Evolutionary conservation across 1,140 invertebrate species (phyloP), one percentile per base, ranked within the genome.

Genomic region (Leptinotarsa defecta): DNA sequence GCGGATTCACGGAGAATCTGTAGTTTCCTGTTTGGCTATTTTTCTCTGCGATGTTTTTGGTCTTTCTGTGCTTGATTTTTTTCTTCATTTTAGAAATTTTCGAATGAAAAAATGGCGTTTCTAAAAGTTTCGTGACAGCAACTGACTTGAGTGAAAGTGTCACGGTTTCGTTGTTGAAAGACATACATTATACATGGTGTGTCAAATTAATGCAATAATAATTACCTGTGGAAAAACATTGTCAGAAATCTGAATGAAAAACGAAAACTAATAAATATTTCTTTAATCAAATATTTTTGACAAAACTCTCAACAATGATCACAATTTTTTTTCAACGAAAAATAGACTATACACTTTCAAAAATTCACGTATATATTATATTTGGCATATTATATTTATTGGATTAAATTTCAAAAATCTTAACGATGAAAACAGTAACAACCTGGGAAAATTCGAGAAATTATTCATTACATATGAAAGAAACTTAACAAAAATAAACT

Each of bases 341-440:
- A 65, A 24, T 65, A 65, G 64, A 65, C 64, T 65, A 20, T 65
- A 65, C 64, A 65, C 27, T 65, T 65, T 65, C 17, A 65, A 20
- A 65, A 65, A 65, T 65, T 34, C 13, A 20, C 6, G 61, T 62
- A n/a, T 62, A n/a, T 34, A 17, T 20, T 65, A 22, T 65, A 20
- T 65, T 65, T 65, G 64, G 64, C 64, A 65, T 65, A 65, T 65
- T 57, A 57, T 57, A 57, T 57, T 57, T 19, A n/a, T 65, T 65
- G 20, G 64, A 65, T 65, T 65, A 65, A 65, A 20, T 65, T 13
- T 65, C 64, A 19, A 57, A 57, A 57, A 57, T 57, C 17, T 57
- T 57, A 57, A 57, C 4, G 13, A 17, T 19, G 1, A 57, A 57
- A 57, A 57, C n/a, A 57, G 52, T 57, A 57, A 11, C 34, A 43